These are phyloP conservation scores for Dendrocincla fuliginosa DNA, from an alignment of 2,797 vertebrate genomes.

Conservation along the genomic window DNA sequence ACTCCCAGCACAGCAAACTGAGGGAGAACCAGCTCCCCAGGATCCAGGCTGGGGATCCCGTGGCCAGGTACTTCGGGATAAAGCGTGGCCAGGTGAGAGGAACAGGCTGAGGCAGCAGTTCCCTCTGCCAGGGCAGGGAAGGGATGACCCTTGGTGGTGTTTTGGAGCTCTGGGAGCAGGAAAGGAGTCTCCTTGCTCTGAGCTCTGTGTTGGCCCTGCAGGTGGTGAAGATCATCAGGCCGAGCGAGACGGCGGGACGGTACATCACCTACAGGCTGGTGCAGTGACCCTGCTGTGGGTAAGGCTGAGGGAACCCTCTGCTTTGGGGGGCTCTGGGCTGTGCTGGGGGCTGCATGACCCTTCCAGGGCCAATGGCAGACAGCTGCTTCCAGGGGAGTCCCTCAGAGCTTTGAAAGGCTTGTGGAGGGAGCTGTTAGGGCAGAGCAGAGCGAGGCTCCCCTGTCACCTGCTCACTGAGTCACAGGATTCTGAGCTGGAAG, in stretches of 20 bases:
- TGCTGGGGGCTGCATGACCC: not conserved
- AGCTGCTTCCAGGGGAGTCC: not conserved
- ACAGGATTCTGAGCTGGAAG: not conserved
- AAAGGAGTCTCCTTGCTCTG: not conserved
- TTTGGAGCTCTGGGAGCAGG: not conserved
- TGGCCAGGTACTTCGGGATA: conserved; percentile 96
- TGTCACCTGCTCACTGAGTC: not conserved
- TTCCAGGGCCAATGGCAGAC: rapidly evolving
- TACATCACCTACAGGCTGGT: conserved; percentile 99
- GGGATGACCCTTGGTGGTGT: rapidly evolving
- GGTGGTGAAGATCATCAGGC: conserved; percentile 98
- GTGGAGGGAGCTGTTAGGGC: not conserved
- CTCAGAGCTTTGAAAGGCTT: not conserved
- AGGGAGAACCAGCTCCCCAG: conserved; percentile 95
- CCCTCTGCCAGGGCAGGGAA: not conserved
- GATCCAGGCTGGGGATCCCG: conserved; percentile 96
- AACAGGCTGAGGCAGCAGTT: rapidly evolving
- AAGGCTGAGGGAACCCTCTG: not conserved
- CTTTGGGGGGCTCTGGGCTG: not conserved
- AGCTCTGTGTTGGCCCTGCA: not conserved
- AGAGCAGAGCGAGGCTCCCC: not conserved
- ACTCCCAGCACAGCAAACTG: conserved; percentile 83
- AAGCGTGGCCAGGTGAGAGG: conserved; percentile 92
- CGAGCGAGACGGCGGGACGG: conserved; percentile 93
- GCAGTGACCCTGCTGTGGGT: conserved; percentile 74